Conservation (phyloP, 2,113 vertebrate species). For the Camelus dromedarius region DNA sequence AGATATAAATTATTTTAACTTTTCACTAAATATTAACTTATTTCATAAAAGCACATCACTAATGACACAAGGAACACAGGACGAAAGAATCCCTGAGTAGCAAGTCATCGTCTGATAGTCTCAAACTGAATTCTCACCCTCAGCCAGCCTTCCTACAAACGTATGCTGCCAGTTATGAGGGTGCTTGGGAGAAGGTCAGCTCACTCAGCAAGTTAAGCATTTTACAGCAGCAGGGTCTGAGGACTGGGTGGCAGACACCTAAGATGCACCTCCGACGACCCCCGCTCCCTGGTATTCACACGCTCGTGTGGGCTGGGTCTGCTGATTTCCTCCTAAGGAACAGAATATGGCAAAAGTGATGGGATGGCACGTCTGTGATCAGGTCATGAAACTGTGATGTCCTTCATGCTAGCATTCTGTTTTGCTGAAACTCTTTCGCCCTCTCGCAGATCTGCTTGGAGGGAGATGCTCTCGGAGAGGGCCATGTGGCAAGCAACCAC, state of each 20-base stretch:
- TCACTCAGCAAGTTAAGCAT: neutral
- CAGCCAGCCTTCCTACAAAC: neutral
- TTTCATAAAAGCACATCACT: constrained; percentile 46
- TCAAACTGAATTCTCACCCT: neutral
- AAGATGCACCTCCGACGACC: neutral
- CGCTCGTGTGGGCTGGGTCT: neutral
- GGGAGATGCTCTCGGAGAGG: neutral
- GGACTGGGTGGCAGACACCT: neutral
- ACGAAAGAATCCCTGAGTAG: neutral
- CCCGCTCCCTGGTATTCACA: neutral
- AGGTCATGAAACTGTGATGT: neutral
- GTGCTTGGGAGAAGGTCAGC: neutral
- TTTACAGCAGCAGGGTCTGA: neutral
- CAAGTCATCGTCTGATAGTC: neutral
- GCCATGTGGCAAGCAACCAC: neutral
- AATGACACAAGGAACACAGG: neutral
- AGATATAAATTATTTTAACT: neutral
- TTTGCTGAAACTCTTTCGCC: neutral
- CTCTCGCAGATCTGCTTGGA: neutral
- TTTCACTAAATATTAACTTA: constrained; percentile 37
- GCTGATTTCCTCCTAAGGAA: constrained; percentile 20
- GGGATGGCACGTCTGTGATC: neutral
- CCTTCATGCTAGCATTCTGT: neutral
- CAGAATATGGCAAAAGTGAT: neutral
- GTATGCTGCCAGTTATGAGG: neutral